phyloP scores from a whole-genome alignment of 1,140 invertebrate species.

The Scaptomyza montana region DNA sequence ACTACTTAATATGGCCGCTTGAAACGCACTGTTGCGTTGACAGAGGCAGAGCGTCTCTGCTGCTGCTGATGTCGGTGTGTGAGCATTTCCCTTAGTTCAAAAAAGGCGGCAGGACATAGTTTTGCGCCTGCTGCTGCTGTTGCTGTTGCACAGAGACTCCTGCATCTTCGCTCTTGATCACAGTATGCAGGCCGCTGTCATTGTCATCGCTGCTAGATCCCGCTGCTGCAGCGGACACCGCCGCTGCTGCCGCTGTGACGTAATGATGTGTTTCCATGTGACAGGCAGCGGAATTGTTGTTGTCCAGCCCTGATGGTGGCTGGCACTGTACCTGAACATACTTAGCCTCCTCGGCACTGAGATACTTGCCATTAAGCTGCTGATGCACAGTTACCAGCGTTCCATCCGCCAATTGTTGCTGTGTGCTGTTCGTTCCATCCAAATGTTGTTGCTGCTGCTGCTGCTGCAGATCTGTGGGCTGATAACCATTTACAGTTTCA shows the following conservation, averaged over 20 bases:
- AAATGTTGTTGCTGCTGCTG: constrained; percentile 20
- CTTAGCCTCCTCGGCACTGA: constrained; percentile 70
- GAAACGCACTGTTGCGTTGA: constrained; percentile 44
- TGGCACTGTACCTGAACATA: constrained; percentile 75
- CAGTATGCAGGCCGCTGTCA: constrained; percentile 68
- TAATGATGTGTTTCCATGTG: constrained; percentile 71
- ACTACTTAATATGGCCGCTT: constrained; percentile 55
- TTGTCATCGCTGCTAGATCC: constrained; percentile 59
- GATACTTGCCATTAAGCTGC: constrained; percentile 71
- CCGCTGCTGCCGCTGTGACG: constrained; percentile 47
- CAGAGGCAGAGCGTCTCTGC: constrained; percentile 48
- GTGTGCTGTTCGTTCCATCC: constrained; percentile 30
- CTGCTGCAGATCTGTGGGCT: constrained; percentile 56
- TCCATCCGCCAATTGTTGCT: constrained; percentile 62
- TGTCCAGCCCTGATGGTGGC: constrained; percentile 49
- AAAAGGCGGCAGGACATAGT: constrained; percentile 83
- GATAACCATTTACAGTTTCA: constrained; percentile 59
- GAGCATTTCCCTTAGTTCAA: constrained; percentile 84
- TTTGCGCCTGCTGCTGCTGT: constrained; percentile 63
- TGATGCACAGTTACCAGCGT: constrained; percentile 66
- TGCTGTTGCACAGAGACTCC: constrained; percentile 29
- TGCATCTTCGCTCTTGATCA: constrained; percentile 79
- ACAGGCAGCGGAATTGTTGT: constrained; percentile 50
- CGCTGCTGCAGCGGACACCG: constrained; percentile 30
- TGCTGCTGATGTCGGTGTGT: constrained; percentile 69